phyloP scores from a whole-genome alignment of 2,797 vertebrate species.

The Fratercula arctica region DNA sequence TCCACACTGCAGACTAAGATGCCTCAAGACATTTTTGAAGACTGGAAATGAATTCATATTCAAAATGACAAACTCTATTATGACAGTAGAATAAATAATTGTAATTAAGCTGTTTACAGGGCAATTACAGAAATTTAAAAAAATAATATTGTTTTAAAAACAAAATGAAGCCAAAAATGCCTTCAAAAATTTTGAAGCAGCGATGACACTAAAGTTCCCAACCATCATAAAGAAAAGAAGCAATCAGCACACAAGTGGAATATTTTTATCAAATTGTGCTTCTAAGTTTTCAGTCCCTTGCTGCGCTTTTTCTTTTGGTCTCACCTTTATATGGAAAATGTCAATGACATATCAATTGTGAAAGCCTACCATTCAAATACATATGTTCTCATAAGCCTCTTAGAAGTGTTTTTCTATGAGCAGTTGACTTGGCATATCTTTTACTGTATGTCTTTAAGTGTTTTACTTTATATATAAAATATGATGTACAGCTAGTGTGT shows the following conservation, averaged over 20 bases:
- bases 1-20: not conserved
- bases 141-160: not conserved
- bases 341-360: not conserved
- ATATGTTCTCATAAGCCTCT: not conserved
- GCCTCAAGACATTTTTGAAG: constrained; percentile 7
- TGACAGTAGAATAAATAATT: not conserved
- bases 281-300: not conserved
- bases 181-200: not conserved
- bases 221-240: not conserved
- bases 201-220: not conserved
- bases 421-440: not conserved
- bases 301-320: not conserved
- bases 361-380: not conserved
- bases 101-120: not conserved
- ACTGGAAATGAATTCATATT: constrained; percentile 10
- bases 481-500: not conserved
- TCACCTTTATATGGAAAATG: not conserved
- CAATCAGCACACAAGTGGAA: not conserved
- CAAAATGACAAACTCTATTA: not conserved
- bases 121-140: not conserved
- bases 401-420: not conserved
- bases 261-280: not conserved
- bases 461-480: not conserved
- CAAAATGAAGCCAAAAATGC: not conserved
- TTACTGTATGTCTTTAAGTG: not conserved